phyloP scores from a whole-genome alignment of 2,888 invertebrate species.

The Mesoligia furuncula region DNA sequence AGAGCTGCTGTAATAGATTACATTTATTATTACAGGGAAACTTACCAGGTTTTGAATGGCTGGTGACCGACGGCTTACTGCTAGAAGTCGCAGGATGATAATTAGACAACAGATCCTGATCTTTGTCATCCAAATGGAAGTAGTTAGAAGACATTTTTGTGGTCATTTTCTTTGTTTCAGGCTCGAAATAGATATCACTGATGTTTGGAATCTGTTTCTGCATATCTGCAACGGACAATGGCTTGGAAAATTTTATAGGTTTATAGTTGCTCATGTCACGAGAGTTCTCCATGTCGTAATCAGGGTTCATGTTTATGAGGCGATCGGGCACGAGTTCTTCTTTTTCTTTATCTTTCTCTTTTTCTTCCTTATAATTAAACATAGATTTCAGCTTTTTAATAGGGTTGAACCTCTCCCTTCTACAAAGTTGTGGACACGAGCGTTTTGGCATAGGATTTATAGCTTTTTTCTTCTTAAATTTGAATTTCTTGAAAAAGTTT shows the following conservation, averaged over 20 bases:
- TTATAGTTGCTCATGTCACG: constrained; percentile 66
- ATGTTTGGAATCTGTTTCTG: constrained; percentile 76
- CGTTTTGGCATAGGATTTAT: constrained; percentile 52
- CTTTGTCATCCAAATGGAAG: constrained; percentile 41
- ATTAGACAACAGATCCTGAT: constrained; percentile 31
- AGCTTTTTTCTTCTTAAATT: constrained; percentile 58
- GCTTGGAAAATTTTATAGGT: constrained; percentile 64
- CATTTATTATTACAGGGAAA: background rate
- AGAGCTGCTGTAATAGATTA: background rate
- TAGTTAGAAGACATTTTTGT: background rate
- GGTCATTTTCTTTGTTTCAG: accelerated
- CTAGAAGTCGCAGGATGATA: background rate
- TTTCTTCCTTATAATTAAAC: constrained; percentile 63
- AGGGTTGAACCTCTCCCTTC: constrained; percentile 74
- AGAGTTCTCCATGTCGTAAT: constrained; percentile 68
- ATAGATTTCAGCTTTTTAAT: constrained; percentile 75
- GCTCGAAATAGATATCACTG: constrained; percentile 46
- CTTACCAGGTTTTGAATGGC: background rate
- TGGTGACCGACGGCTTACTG: background rate
- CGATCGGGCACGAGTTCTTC: background rate
- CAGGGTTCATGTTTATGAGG: constrained; percentile 13
- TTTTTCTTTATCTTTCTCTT: background rate
- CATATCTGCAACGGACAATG: constrained; percentile 69
- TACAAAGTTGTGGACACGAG: constrained; percentile 15
- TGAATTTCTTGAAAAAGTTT: constrained; percentile 69